Conservation (phyloP, 64 coral and sea anemone genomes). For the Montipora capricornis region DNA sequence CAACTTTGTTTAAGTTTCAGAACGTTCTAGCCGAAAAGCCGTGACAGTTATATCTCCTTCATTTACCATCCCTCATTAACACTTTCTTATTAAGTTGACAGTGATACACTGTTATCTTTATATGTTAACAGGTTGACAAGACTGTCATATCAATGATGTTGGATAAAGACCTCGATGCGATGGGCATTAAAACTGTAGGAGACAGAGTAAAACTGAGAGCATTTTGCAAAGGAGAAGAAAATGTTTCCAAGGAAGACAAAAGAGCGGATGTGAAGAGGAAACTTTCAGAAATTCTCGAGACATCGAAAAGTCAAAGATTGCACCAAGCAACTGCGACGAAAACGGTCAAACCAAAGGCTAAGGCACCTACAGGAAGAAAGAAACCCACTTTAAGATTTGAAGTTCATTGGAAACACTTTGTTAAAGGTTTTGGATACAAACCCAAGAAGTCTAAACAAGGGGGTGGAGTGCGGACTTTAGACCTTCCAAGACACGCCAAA, state of each 20-base stretch:
- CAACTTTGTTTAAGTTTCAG: background rate
- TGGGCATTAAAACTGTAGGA: constrained; percentile 65
- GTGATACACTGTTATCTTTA: background rate
- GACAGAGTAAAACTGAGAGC: constrained; percentile 59
- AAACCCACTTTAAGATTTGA: constrained; percentile 3
- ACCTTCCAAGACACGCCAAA: background rate
- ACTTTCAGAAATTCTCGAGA: constrained; percentile 45
- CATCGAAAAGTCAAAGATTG: constrained; percentile 37
- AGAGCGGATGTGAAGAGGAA: constrained; percentile 65
- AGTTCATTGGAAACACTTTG: constrained; percentile 63
- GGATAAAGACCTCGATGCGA: constrained; percentile 21
- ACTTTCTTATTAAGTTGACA: background rate
- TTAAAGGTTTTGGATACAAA: constrained; percentile 39
- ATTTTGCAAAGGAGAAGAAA: constrained; percentile 38
- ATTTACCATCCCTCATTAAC: background rate
- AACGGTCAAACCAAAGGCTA: background rate
- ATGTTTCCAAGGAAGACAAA: background rate
- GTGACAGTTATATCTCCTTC: background rate
- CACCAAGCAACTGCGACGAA: background rate
- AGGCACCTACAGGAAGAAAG: background rate
- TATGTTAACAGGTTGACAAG: constrained; percentile 28
- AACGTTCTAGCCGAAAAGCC: background rate
- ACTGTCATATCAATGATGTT: constrained; percentile 18
- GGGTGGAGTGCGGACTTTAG: constrained; percentile 22
- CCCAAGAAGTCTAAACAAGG: constrained; percentile 25